These are phyloP conservation scores for Malurus cyaneus DNA, from an alignment of 2,113 vertebrate genomes.

Conservation along the genomic window DNA sequence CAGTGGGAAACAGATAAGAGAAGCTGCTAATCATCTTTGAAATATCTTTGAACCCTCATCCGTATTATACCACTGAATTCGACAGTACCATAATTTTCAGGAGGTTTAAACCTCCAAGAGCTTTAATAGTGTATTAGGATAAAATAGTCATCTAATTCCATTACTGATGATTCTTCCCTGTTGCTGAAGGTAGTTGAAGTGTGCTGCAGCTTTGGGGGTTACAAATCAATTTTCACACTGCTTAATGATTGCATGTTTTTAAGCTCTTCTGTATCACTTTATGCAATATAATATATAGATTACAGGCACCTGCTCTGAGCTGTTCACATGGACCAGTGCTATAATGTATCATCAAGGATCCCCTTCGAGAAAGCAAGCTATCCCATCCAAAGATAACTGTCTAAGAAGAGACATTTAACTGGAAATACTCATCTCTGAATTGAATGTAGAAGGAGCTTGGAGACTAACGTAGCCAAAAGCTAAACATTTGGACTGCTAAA, in stretches of 20 bases:
- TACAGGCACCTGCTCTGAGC: background rate
- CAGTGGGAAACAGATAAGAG: background rate
- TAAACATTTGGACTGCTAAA: conserved; percentile 27
- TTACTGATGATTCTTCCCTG: background rate
- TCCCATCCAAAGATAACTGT: background rate
- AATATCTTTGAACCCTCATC: background rate
- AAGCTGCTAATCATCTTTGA: background rate
- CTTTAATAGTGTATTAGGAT: background rate
- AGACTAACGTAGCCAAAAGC: background rate
- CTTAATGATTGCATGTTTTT: background rate
- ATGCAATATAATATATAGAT: background rate
- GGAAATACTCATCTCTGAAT: background rate
- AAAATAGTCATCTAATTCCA: background rate
- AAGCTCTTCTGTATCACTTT: background rate
- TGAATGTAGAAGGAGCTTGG: background rate
- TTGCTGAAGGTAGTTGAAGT: background rate
- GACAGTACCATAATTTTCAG: background rate
- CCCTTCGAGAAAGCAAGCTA: background rate
- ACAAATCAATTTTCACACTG: background rate
- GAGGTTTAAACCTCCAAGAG: background rate
- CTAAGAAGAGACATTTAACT: background rate
- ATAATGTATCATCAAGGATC: background rate
- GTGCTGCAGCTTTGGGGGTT: background rate
- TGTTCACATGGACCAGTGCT: background rate
- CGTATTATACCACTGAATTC: background rate